Percentiles rank a stretch among this genome's conserved stretches.
phyloP scores from a whole-genome alignment of 2,888 invertebrate genomes.

The Drosophila meridionalis region DNA sequence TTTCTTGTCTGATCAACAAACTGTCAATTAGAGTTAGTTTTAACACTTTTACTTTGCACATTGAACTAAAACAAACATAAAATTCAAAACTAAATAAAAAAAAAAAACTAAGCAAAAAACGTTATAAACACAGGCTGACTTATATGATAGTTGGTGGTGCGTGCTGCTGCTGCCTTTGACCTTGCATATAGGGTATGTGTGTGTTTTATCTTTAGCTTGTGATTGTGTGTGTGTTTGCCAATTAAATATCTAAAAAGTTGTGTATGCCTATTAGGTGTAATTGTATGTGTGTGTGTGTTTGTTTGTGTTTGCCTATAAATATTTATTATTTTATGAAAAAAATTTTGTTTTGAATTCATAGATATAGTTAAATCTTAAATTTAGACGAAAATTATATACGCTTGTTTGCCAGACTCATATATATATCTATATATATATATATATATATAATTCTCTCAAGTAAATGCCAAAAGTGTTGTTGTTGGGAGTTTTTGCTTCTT shows the following conservation, averaged over 20 bases:
- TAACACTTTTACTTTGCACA: conserved; percentile 68
- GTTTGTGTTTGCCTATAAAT: conserved; percentile 42
- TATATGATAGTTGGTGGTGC: conserved; percentile 73
- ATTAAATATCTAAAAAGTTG: conserved; percentile 69
- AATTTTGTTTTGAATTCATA: conserved; percentile 18
- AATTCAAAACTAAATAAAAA: conserved; percentile 58
- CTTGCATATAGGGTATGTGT: conserved; percentile 35
- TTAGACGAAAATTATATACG: conserved; percentile 76
- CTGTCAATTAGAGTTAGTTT: conserved; percentile 47
- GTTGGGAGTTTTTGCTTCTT: conserved; percentile 11
- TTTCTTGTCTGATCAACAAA: conserved; percentile 35
- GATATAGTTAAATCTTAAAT: conserved; percentile 68
- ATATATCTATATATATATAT: conserved; percentile 40
- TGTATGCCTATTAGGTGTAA: conserved; percentile 30
- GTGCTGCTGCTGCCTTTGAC: conserved; percentile 51
- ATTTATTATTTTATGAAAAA: conserved; percentile 18
- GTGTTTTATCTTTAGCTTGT: not conserved
- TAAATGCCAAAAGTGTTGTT: conserved; percentile 74
- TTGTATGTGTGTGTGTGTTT: conserved; percentile 27
- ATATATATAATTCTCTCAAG: conserved; percentile 72
- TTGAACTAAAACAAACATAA: conserved; percentile 77
- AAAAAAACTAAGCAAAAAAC: conserved; percentile 35
- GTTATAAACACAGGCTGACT: conserved; percentile 73
- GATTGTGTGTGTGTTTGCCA: conserved; percentile 43
- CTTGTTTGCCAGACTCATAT: conserved; percentile 26